Evolutionary conservation across 2,888 invertebrate genomes (phyloP).

Genomic region (Holacanthella duospinosa): DNA sequence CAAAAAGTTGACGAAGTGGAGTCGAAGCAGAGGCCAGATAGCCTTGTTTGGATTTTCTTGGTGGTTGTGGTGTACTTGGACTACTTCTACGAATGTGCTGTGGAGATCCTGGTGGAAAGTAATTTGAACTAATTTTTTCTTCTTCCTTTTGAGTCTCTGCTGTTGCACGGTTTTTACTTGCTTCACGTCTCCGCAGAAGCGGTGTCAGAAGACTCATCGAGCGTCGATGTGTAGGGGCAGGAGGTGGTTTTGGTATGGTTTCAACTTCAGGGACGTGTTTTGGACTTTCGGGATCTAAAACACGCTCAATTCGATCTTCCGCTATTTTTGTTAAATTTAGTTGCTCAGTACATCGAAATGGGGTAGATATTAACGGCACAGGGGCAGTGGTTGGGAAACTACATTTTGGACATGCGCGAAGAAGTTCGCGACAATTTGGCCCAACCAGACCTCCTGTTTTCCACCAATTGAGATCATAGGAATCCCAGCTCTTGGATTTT

Average conservation of each 20-base stretch:
- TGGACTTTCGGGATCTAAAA: not conserved
- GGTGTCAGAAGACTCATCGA: conserved; percentile 33
- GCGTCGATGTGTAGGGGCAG: conserved; percentile 23
- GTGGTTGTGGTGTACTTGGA: conserved; percentile 59
- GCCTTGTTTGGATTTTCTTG: conserved; percentile 61
- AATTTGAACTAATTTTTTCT: conserved; percentile 26
- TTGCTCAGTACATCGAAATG: not conserved
- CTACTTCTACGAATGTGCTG: conserved; percentile 59
- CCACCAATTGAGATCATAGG: conserved; percentile 55
- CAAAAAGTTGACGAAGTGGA: conserved; percentile 43
- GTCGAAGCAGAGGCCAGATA: conserved; percentile 45
- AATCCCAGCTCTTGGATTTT: conserved; percentile 74
- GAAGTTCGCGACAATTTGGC: conserved; percentile 12
- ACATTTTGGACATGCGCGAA: conserved; percentile 32
- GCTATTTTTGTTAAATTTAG: not conserved
- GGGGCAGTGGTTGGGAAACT: conserved; percentile 27
- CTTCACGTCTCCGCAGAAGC: conserved; percentile 28
- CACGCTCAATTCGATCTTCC: conserved; percentile 19
- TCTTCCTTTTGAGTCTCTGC: conserved; percentile 4
- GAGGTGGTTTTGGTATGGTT: conserved; percentile 21
- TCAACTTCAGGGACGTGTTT: not conserved
- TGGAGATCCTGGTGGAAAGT: conserved; percentile 34
- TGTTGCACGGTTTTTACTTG: conserved; percentile 12
- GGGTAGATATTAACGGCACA: not conserved
- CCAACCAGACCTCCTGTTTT: conserved; percentile 10